phyloP scores from a whole-genome alignment of 2,888 invertebrate species.

The Nezara viridula region DNA sequence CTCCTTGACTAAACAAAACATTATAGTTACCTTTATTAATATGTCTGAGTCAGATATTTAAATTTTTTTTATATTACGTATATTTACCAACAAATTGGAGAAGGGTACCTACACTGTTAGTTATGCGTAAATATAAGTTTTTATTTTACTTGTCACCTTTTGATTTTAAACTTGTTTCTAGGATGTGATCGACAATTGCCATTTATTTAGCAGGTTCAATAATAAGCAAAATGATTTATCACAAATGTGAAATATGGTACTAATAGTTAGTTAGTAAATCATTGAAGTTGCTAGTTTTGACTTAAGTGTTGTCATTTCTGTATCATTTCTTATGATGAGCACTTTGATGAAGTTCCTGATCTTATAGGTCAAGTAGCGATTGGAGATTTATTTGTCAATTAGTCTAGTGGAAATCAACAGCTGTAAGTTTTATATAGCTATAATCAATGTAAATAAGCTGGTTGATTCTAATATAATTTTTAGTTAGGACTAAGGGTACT shows the following conservation, averaged over 20 bases:
- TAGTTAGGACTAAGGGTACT: too few species aligned
- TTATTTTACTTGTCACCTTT: background rate
- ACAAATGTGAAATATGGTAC: too few species aligned
- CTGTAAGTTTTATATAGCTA: background rate
- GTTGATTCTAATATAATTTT: too few species aligned
- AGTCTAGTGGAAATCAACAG: conserved; percentile 59
- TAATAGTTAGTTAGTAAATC: too few species aligned
- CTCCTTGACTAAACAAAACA: background rate
- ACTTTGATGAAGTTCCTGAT: background rate
- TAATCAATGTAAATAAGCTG: too few species aligned
- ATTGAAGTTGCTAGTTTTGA: too few species aligned
- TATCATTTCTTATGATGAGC: background rate
- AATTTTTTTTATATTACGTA: too few species aligned
- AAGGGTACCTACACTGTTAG: background rate
- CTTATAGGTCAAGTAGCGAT: background rate
- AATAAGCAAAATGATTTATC: too few species aligned
- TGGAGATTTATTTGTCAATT: background rate
- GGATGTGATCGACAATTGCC: background rate
- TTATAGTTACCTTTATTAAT: background rate
- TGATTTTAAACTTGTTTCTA: background rate
- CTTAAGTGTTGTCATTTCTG: background rate
- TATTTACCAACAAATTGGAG: too few species aligned
- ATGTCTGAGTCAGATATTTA: background rate
- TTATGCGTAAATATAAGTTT: background rate
- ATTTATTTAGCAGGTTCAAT: background rate